These are phyloP conservation scores for Tipula confusa DNA, from an alignment of 2,888 invertebrate genomes.

Conservation along the genomic window DNA sequence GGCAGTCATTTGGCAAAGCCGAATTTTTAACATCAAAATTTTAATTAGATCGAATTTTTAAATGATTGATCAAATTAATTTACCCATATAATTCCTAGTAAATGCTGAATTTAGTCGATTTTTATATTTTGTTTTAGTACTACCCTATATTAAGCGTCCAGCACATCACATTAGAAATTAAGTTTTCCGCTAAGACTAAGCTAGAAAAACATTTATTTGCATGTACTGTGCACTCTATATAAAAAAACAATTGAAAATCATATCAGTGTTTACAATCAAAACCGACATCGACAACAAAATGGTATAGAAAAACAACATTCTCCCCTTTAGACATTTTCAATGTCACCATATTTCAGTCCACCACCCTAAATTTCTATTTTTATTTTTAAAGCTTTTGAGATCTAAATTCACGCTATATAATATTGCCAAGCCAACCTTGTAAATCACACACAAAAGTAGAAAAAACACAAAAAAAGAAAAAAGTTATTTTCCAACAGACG, in stretches of 20 bases:
- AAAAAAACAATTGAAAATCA: background rate
- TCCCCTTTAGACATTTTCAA: background rate
- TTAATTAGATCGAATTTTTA: too few species aligned
- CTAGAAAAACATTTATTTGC: background rate
- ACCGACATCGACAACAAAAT: background rate
- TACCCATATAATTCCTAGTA: too few species aligned
- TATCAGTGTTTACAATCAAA: background rate
- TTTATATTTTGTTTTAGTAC: too few species aligned
- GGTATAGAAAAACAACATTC: background rate
- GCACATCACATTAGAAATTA: background rate
- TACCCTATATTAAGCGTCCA: too few species aligned
- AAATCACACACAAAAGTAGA: background rate
- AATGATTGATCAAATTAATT: too few species aligned
- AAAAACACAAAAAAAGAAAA: background rate
- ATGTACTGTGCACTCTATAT: background rate
- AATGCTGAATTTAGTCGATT: too few species aligned
- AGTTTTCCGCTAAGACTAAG: background rate
- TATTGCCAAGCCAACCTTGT: background rate
- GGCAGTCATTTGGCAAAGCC: too few species aligned
- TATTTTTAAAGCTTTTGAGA: background rate
- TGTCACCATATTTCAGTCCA: background rate
- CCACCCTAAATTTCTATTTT: background rate
- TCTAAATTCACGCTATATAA: background rate
- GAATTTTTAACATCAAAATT: too few species aligned
- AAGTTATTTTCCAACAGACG: background rate